A percentile compares a stretch with the other conserved stretches of the same genome.
phyloP scores from a whole-genome alignment of 2,888 invertebrate genomes.

The Diarsia dahlii region DNA sequence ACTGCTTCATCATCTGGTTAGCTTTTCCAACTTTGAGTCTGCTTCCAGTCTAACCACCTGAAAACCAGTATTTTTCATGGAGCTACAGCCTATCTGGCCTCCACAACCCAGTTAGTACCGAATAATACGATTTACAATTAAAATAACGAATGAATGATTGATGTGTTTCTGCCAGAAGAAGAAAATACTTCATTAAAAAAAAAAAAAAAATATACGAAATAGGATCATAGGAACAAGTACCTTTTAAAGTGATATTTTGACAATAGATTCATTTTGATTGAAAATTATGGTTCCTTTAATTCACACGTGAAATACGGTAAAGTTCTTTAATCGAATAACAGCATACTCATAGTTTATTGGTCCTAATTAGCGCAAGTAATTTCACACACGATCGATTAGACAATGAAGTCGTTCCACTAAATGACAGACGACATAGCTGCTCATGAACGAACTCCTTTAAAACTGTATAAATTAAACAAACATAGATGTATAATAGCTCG shows the following conservation, averaged over 20 bases:
- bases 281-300: background rate
- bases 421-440: slow-evolving; percentile 8
- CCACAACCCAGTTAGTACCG: too few relatives aligned
- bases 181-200: too few relatives aligned
- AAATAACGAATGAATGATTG: too few relatives aligned
- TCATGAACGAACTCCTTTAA: slow-evolving; percentile 10
- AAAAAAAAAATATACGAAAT: too few relatives aligned
- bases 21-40: background rate
- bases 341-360: background rate
- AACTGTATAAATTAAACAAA: slow-evolving; percentile 12
- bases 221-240: background rate
- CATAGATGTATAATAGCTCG: too few relatives aligned
- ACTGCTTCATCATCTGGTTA: background rate
- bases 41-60: background rate
- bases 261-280: background rate
- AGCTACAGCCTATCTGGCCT: too few relatives aligned
- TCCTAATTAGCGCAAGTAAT: slow-evolving; percentile 21
- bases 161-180: too few relatives aligned
- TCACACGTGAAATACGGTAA: background rate
- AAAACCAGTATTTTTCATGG: too few relatives aligned
- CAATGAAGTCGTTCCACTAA: slow-evolving; percentile 33
- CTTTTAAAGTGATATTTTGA: background rate
- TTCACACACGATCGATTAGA: slow-evolving; percentile 30
- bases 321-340: slow-evolving; percentile 9
- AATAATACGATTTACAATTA: too few relatives aligned